These are phyloP conservation scores for Corticium candelabrum DNA, from an alignment of 37 sponge, comb jelly and placozoan species.

Conservation along the genomic window DNA sequence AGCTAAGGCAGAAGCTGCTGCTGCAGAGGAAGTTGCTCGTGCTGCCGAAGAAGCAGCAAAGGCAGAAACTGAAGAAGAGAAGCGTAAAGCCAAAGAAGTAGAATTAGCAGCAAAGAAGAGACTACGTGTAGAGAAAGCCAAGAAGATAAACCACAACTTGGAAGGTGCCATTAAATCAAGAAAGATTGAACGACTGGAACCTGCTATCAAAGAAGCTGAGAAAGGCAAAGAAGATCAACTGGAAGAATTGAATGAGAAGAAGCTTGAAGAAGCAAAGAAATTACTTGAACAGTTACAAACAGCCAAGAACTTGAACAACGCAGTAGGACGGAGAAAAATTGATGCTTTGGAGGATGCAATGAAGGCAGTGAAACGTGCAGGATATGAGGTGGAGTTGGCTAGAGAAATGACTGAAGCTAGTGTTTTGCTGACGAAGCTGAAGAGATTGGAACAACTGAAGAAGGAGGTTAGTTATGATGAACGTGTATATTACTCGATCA, in stretches of 20 bases:
- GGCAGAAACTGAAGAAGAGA: not conserved
- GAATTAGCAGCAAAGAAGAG: not conserved
- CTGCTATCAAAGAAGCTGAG: conserved; percentile 10
- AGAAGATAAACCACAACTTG: not conserved
- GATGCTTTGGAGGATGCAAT: conserved; percentile 16
- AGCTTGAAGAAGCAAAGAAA: conserved; percentile 17
- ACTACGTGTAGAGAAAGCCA: not conserved
- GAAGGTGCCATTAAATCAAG: not conserved
- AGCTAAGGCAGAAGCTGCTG: too few relatives aligned
- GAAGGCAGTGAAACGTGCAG: conserved; percentile 3
- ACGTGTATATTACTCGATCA: too few relatives aligned
- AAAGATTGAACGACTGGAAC: not conserved
- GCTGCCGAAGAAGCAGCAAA: too few relatives aligned
- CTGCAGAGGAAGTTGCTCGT: too few relatives aligned
- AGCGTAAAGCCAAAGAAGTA: not conserved
- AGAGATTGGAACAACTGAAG: conserved; percentile 19
- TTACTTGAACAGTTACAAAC: conserved; percentile 12
- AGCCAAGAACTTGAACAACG: conserved; percentile 6
- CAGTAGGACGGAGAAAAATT: conserved; percentile 11
- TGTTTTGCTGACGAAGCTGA: conserved; percentile 13
- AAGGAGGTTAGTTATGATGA: conserved; percentile 2
- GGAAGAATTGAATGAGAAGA: conserved; percentile 2
- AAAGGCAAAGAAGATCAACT: not conserved
- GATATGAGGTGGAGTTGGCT: conserved; percentile 9
- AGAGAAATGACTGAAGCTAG: conserved; percentile 21